Conservation (phyloP, 1,140 invertebrate genomes). For the Coenobita brevimanus region DNA sequence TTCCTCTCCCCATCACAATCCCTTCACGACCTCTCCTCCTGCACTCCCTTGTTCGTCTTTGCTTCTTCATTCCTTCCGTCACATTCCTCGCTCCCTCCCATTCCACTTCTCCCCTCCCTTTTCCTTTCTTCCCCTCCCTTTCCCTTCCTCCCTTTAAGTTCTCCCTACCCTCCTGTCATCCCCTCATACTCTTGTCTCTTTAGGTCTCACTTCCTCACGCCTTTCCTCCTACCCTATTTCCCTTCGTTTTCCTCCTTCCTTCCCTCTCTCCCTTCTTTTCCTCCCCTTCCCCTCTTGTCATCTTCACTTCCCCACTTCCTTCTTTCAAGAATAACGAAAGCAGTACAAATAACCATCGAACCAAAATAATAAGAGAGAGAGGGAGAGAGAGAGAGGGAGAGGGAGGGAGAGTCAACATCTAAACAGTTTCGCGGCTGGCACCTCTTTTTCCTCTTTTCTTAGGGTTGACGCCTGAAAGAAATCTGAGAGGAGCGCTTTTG, state of each 20-base stretch:
- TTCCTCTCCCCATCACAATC: not conserved
- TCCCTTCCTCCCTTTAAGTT: not conserved
- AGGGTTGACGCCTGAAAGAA: too few species aligned
- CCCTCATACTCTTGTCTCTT: not conserved
- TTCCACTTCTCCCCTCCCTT: not conserved
- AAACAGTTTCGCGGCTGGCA: too few species aligned
- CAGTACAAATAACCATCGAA: too few species aligned
- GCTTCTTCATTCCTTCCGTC: not conserved
- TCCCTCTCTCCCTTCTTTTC: not conserved
- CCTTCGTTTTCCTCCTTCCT: slow-evolving; percentile 5
- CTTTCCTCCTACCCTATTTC: not conserved
- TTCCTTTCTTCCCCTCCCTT: not conserved
- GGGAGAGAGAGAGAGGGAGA: too few species aligned
- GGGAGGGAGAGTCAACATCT: too few species aligned
- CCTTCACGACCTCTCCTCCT: not conserved
- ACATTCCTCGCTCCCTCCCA: not conserved
- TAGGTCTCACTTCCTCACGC: not conserved
- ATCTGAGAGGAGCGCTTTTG: too few species aligned
- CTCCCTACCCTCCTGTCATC: not conserved
- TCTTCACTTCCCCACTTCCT: too few species aligned
- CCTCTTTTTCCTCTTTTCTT: too few species aligned
- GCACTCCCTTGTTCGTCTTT: not conserved
- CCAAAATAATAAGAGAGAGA: too few species aligned
- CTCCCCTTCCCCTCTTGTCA: not conserved
- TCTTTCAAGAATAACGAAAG: too few species aligned